phyloP scores from a whole-genome alignment of 2,113 vertebrate species.

The Mirounga angustirostris region DNA sequence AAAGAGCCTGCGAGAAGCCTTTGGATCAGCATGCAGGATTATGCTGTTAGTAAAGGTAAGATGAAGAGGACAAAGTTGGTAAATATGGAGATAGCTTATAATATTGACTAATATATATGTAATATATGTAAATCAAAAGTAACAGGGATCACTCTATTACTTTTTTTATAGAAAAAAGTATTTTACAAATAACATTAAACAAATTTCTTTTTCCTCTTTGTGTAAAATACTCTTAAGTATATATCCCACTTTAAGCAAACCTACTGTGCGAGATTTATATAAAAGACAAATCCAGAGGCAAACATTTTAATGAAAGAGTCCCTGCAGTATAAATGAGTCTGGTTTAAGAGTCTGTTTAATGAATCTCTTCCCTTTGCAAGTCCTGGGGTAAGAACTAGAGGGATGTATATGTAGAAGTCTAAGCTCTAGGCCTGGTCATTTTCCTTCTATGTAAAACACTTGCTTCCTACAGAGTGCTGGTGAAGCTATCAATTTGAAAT shows the following conservation, averaged over 20 bases:
- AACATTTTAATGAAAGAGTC: slow-evolving; percentile 44
- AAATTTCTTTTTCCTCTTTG: slow-evolving; percentile 15
- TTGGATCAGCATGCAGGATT: slow-evolving; percentile 99
- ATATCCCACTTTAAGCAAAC: slow-evolving; percentile 6
- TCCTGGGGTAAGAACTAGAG: not conserved
- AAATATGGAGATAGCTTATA: not conserved
- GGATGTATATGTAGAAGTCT: not conserved
- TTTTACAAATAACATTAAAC: slow-evolving; percentile 21
- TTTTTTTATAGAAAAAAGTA: slow-evolving; percentile 18
- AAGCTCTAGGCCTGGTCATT: not conserved
- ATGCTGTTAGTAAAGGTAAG: slow-evolving; percentile 97
- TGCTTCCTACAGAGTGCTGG: not conserved
- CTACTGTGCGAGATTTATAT: not conserved
- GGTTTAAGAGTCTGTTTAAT: slow-evolving; percentile 25
- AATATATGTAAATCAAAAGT: slow-evolving; percentile 22
- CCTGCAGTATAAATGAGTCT: not conserved
- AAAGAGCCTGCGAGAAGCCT: slow-evolving; percentile 97
- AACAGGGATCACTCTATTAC: not conserved
- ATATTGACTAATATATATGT: not conserved
- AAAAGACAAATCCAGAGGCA: slow-evolving; percentile 13
- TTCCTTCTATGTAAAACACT: slow-evolving; percentile 29
- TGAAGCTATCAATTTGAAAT: not conserved
- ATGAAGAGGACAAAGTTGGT: not conserved
- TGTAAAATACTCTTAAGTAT: not conserved
- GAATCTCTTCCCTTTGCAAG: not conserved